Evolutionary conservation across 2,797 vertebrate genomes (phyloP).

Genomic region (Gadopsis bispinosus): DNA sequence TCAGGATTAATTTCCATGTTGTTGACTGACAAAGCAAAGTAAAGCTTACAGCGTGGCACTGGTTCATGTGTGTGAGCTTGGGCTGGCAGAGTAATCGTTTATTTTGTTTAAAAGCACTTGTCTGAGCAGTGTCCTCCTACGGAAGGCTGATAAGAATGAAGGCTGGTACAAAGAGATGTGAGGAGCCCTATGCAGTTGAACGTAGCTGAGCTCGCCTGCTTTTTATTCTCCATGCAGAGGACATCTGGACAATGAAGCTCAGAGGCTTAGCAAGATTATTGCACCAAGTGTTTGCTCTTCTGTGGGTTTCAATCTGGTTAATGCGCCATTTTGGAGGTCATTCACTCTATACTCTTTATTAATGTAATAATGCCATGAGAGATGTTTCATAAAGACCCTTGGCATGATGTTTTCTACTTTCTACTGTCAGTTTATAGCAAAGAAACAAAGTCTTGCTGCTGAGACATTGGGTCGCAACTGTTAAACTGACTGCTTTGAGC

Average conservation of each 20-base stretch:
- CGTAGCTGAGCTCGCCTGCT: conserved; percentile 11
- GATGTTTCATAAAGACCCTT: not conserved
- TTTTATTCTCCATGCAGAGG: conserved; percentile 43
- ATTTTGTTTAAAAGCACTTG: conserved; percentile 49
- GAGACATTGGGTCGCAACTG: conserved; percentile 4
- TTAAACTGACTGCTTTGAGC: conserved; percentile 11
- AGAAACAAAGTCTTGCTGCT: conserved; percentile 1
- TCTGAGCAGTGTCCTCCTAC: conserved; percentile 47
- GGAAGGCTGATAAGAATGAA: conserved; percentile 41
- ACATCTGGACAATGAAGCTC: conserved; percentile 47
- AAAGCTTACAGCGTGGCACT: conserved; percentile 27
- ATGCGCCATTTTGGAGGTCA: conserved; percentile 33
- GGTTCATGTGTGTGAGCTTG: conserved; percentile 26
- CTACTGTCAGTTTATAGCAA: conserved; percentile 5
- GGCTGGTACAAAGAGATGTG: conserved; percentile 42
- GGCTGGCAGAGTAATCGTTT: conserved; percentile 34
- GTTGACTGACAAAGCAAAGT: conserved; percentile 1
- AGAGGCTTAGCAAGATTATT: conserved; percentile 44
- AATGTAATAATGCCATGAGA: conserved; percentile 1
- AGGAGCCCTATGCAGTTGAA: conserved; percentile 25
- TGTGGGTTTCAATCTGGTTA: conserved; percentile 26
- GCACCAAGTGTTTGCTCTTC: conserved; percentile 19
- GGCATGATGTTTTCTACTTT: conserved; percentile 8
- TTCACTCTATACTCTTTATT: not conserved
- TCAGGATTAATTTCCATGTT: not conserved